Conservation (phyloP, 2,113 vertebrate genomes). For the Plecturocebus donacophilus region DNA sequence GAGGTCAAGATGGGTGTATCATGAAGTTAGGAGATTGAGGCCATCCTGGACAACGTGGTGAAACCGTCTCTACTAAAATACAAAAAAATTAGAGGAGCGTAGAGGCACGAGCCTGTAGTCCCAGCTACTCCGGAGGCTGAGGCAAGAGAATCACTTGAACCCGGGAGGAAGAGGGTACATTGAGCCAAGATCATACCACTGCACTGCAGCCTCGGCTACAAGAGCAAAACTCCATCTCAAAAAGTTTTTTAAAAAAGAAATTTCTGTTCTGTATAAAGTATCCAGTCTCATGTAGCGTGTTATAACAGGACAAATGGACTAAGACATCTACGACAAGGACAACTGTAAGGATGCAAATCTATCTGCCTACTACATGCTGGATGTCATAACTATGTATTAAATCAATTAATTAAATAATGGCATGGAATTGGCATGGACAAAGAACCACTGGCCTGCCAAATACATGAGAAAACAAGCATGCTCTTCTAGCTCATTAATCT, state of each 20-base stretch:
- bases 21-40: too few relatives aligned
- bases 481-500: slow-evolving; percentile 6
- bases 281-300: not conserved
- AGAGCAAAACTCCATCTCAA: too few relatives aligned
- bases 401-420: not conserved
- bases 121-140: too few relatives aligned
- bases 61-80: too few relatives aligned
- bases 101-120: too few relatives aligned
- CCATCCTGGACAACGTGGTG: too few relatives aligned
- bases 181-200: too few relatives aligned
- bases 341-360: not conserved
- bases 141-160: too few relatives aligned
- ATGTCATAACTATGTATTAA: not conserved
- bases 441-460: not conserved
- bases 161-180: too few relatives aligned
- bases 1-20: too few relatives aligned
- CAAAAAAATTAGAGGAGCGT: too few relatives aligned
- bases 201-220: too few relatives aligned
- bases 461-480: not conserved
- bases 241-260: not conserved
- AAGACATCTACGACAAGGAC: not conserved
- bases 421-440: not conserved
- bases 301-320: not conserved
- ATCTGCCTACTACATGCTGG: not conserved
- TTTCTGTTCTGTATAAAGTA: not conserved